Evolutionary conservation across 2,888 invertebrate genomes (phyloP).

Genomic region (Tetheella fluctuosa): DNA sequence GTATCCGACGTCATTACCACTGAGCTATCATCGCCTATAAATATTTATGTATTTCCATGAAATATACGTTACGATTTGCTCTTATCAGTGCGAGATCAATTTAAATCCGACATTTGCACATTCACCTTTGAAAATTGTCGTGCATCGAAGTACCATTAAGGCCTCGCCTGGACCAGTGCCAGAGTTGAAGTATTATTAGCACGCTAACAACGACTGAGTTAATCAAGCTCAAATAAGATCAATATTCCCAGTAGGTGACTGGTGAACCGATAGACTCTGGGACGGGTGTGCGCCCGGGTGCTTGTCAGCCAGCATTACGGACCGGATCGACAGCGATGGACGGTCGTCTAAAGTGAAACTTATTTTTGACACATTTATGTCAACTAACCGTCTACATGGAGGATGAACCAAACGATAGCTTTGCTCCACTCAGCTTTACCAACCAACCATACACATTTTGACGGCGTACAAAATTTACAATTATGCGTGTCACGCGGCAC

Average conservation of each 20-base stretch:
- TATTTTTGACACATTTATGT: constrained; percentile 42
- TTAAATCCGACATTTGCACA: constrained; percentile 50
- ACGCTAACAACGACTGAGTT: constrained; percentile 78
- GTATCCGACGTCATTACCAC: no score
- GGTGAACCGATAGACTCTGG: constrained; percentile 65
- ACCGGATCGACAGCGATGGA: constrained; percentile 45
- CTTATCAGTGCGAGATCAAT: constrained; percentile 37
- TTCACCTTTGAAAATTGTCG: constrained; percentile 79
- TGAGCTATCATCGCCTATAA: no score
- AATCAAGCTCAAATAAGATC: constrained; percentile 84
- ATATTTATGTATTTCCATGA: no score
- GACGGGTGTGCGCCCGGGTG: constrained; percentile 46
- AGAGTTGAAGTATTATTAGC: constrained; percentile 80
- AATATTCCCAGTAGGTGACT: constrained; percentile 72
- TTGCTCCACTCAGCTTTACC: neutral
- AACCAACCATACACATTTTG: neutral
- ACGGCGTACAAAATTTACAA: no score
- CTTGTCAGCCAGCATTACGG: constrained; percentile 59
- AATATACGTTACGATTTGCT: neutral
- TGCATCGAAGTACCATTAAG: constrained; percentile 82
- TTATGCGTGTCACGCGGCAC: no score
- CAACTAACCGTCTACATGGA: constrained; percentile 23
- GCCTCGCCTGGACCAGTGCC: constrained; percentile 79
- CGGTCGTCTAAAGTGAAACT: constrained; percentile 34
- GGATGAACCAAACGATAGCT: neutral